Evolutionary conservation across 2,113 vertebrate species (phyloP), one percentile per base, ranked within the genome.

Genomic region (Atractosteus spatula): DNA sequence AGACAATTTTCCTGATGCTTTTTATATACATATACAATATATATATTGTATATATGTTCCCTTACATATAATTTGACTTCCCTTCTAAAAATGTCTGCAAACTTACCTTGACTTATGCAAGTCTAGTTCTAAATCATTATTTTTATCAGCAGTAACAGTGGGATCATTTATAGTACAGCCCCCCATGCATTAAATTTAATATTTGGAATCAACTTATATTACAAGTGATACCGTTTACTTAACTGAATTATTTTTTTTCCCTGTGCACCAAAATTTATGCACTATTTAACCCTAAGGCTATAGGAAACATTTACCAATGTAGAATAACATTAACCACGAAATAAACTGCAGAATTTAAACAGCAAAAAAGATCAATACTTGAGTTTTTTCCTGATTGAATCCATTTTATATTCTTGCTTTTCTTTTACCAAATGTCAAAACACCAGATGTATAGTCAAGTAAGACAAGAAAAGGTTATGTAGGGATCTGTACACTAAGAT

Each of bases 241-340:
- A 73, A 68, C 74, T 69, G 74, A 79, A 69, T 72, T 62, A 69
- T 16, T 45, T 72, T 79, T 72, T 51, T 51, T 51, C 5, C 1
- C 10, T 5, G 10, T 51, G 61, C 82, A 76, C 69, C 74, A 78
- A 74, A 67, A 69, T 70, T 71, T 75, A 65, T 65, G 74, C 74
- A 78, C 74, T 71, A 55, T 68, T 76, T 71, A 78, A 13, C 79
- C 81, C 77, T 45, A 42, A 78, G 79, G 80, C 81, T 74, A 73
- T 79, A 74, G 72, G 78, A 72, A 74, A 73, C 17, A 71, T 72
- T 77, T 75, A 64, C 43, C 72, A 69, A 44, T 70, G 78, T 65
- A 76, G 62, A 81, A 77, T 29, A 76, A 47, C 75, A 81, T 76
- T 8, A 78, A 76, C 13, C 62, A 71, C 59, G 63, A 42, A 69